These are phyloP conservation scores for Lepeophtheirus nordmannii DNA, from an alignment of 2,888 invertebrate genomes.

Conservation along the genomic window DNA sequence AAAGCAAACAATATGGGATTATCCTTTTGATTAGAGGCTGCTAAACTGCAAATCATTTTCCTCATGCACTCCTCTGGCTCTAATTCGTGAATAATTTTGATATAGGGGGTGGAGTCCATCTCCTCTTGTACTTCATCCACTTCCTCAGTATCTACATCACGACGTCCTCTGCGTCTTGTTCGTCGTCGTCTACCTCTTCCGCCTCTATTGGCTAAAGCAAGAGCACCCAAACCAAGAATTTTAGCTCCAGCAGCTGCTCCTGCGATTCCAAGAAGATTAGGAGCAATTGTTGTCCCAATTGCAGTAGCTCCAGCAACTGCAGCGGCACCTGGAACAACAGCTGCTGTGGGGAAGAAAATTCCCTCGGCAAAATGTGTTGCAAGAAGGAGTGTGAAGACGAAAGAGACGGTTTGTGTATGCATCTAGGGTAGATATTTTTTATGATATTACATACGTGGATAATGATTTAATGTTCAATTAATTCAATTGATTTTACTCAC, in stretches of 20 bases:
- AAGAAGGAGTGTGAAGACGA: too few relatives aligned
- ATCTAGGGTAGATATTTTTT: too few relatives aligned
- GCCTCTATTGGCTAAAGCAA: neutral
- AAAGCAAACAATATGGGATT: neutral
- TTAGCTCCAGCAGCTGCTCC: constrained; percentile 1
- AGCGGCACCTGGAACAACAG: neutral
- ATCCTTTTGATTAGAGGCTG: neutral
- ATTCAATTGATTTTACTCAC: too few relatives aligned
- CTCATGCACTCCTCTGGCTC: neutral
- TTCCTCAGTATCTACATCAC: neutral
- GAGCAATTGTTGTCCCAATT: neutral
- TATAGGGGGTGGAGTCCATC: neutral
- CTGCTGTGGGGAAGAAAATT: neutral
- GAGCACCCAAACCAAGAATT: neutral
- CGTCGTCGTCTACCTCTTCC: neutral
- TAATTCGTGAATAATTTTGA: neutral
- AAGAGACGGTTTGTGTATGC: too few relatives aligned
- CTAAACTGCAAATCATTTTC: neutral
- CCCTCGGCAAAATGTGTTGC: too few relatives aligned
- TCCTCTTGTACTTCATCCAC: neutral
- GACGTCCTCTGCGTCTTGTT: neutral
- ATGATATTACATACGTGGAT: too few relatives aligned
- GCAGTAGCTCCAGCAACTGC: neutral
- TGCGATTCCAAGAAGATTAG: neutral
- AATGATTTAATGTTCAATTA: too few relatives aligned